A percentile compares a stretch with the other conserved stretches of the same genome.
Conservation (phyloP, 2,888 invertebrate species). For the Pandemis corylana region DNA sequence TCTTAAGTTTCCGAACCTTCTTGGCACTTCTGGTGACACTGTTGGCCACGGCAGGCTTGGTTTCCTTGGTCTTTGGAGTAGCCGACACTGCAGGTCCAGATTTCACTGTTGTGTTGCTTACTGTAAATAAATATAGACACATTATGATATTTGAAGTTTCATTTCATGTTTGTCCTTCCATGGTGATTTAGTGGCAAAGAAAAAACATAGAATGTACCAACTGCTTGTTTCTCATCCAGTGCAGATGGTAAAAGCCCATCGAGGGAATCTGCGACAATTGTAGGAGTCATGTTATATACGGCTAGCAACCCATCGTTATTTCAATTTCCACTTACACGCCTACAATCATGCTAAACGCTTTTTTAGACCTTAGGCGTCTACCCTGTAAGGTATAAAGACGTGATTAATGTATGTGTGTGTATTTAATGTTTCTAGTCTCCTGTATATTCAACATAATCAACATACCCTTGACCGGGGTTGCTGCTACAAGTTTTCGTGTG, state of each 20-base stretch:
- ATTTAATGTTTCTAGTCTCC: background rate
- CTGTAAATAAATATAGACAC: conserved; percentile 53
- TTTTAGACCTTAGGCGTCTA: too few species aligned
- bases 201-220: too few species aligned
- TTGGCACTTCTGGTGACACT: conserved; percentile 67
- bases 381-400: too few species aligned
- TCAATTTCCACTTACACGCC: too few species aligned
- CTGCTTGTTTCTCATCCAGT: too few species aligned
- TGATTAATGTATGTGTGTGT: too few species aligned
- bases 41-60: conserved; percentile 55
- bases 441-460: background rate
- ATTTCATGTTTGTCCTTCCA: background rate
- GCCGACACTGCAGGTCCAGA: conserved; percentile 36
- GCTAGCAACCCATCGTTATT: too few species aligned
- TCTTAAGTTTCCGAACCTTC: conserved; percentile 69
- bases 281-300: too few species aligned
- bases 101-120: conserved; percentile 44
- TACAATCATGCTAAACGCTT: too few species aligned
- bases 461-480: conserved; percentile 58
- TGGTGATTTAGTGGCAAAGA: too few species aligned
- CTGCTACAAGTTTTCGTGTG: conserved; percentile 56
- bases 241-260: too few species aligned
- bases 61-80: conserved; percentile 69
- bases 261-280: too few species aligned
- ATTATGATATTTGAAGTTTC: background rate